Conservation (phyloP, 2,797 vertebrate species). For the Oophaga sylvatica region DNA sequence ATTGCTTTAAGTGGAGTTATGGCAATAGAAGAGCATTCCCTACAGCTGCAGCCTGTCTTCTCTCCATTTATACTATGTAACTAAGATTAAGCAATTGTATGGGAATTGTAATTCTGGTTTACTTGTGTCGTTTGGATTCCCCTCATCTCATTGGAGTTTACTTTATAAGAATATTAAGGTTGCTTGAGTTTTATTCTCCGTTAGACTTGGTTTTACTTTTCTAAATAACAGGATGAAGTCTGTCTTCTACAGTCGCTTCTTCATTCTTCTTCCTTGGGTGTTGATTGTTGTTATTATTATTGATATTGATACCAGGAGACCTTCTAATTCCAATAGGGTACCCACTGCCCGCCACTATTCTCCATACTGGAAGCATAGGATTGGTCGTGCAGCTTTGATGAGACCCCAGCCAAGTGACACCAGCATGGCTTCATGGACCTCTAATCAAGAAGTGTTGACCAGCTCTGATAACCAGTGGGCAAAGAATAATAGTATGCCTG, state of each 20-base stretch:
- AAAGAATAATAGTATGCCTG: constrained; percentile 73
- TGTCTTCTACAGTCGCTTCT: constrained; percentile 86
- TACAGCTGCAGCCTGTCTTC: neutral
- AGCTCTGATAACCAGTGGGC: constrained; percentile 6
- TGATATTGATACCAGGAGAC: constrained; percentile 85
- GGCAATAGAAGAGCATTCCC: constrained; percentile 1
- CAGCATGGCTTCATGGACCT: constrained; percentile 63
- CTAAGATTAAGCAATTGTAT: neutral
- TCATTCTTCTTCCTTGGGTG: constrained; percentile 92
- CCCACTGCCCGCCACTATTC: constrained; percentile 62
- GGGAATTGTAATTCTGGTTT: neutral
- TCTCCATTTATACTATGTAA: neutral
- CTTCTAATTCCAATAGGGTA: constrained; percentile 70
- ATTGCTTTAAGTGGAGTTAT: constrained; percentile 34
- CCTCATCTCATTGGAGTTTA: neutral
- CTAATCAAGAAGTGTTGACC: constrained; percentile 64
- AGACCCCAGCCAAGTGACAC: constrained; percentile 63
- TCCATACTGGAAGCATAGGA: constrained; percentile 53
- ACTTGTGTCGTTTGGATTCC: neutral
- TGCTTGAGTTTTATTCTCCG: neutral
- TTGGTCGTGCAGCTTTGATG: constrained; percentile 66
- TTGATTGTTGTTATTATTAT: constrained; percentile 93
- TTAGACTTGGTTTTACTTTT: constrained; percentile 27
- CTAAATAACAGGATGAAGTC: constrained; percentile 85
- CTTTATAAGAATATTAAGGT: neutral